A percentile compares a stretch with the other conserved stretches of the same genome.
phyloP scores from a whole-genome alignment of 2,797 vertebrate species.

The Girardinus metallicus region DNA sequence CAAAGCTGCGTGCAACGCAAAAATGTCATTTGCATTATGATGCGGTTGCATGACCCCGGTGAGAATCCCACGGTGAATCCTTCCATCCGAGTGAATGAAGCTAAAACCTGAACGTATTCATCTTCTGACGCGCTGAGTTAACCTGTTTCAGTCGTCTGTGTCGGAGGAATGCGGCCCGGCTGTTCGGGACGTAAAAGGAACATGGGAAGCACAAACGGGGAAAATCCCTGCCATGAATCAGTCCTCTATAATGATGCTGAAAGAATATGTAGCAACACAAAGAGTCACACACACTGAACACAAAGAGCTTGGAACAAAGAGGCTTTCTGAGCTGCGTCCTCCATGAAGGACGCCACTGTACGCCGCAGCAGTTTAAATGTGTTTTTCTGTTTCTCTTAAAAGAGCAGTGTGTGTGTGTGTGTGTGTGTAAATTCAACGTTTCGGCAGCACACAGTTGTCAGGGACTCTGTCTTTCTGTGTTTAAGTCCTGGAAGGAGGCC shows the following conservation, averaged over 20 bases:
- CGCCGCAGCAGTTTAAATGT: slow-evolving; percentile 39
- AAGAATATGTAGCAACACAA: slow-evolving; percentile 55
- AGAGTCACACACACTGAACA: slow-evolving; percentile 45
- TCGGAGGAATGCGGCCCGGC: not conserved
- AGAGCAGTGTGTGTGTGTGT: slow-evolving; percentile 28
- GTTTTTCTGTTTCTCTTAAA: slow-evolving; percentile 22
- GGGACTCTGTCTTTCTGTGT: slow-evolving; percentile 48
- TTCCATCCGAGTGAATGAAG: not conserved
- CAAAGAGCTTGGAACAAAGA: slow-evolving; percentile 72
- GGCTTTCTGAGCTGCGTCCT: slow-evolving; percentile 68
- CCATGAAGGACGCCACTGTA: slow-evolving; percentile 74
- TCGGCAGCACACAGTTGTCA: slow-evolving; percentile 36
- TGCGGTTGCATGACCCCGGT: slow-evolving; percentile 21
- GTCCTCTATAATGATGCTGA: slow-evolving; percentile 69
- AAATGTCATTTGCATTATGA: slow-evolving; percentile 27
- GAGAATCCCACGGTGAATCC: not conserved
- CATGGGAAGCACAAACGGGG: slow-evolving; percentile 14
- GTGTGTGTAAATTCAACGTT: slow-evolving; percentile 25
- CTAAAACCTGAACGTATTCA: not conserved
- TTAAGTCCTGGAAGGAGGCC: slow-evolving; percentile 55
- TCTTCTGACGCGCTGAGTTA: not conserved
- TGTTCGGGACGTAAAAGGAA: slow-evolving; percentile 1
- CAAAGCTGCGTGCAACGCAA: slow-evolving; percentile 13
- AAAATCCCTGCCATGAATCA: slow-evolving; percentile 57
- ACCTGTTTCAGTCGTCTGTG: not conserved